Base-by-base conservation (phyloP, 2,888 invertebrate species). In the Synergus gifuensis region DNA sequence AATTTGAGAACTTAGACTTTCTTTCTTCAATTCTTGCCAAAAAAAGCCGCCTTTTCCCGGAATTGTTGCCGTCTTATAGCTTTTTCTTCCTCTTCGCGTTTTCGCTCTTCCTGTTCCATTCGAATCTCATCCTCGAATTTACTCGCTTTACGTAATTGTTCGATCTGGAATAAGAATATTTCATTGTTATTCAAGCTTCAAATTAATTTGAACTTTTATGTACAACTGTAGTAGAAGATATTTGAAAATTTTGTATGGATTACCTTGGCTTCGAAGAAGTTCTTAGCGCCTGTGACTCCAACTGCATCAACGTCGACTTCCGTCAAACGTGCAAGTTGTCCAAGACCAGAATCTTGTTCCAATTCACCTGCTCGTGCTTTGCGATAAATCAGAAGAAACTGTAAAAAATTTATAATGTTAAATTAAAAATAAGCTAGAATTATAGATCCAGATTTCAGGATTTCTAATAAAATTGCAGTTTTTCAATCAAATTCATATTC, bases 241-340 rank as follows among this genome's bases (percentile, higher is more conserved):
- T 28, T 40, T n/a, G 11, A 18, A 22, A 12, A 12, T 49, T 44
- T 66, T 54, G 16, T 18, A 46, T 62, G 69, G 36, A 80, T 86
- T 91, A 96, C 96, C 93, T 98, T 98, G 0, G 98, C 98, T 93
- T 98, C 98, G 90, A 98, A 98, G 93, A 98, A 98, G 90, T 96
- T 96, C 92, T 98, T 98, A 54, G 98, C 98, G 16, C 98, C 98
- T 84, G 96, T 96, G 0, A 98, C 98, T 0, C 98, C 98, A 28
- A 98, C 98, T 93, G 98, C 96, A 84, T 98, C 97, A 0, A 98
- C 98, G 90, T 98, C 96, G 81, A 98, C 96, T 93, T 98, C 98
- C 8, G 97, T 97, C 46, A 98, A 93, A 85, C 96, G 94, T 11
- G 98, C 98, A 87, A 98, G 93, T 83, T 98, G 96, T 83, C 95